Evolutionary conservation across 2,888 invertebrate genomes (phyloP), one percentile per base, ranked within the genome.

Genomic region (Trypoxylon attenuatum): DNA sequence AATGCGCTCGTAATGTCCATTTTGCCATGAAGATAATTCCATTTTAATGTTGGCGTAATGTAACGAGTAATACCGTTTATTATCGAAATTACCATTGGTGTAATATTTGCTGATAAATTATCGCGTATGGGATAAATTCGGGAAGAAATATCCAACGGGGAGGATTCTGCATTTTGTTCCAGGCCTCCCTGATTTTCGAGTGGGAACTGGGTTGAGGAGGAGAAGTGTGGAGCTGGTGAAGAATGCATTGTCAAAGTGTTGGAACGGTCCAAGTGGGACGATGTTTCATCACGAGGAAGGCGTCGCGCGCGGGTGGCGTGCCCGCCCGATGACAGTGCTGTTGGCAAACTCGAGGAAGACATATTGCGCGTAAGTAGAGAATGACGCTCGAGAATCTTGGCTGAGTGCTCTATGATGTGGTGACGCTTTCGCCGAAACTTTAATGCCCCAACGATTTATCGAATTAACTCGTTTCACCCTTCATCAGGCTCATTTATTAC

Each of bases 371-470:
- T 61, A 68, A 76, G 73, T 73, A 58, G 75, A 72, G 63, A 69
- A 55, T 68, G 77, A 77, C 72, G 76, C 65, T 51, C 57, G 33
- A 58, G 70, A 73, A 76, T 76, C 63, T 70, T 63, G 71, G 55
- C 64, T 69, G 80, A 80, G 76, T 77, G 78, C 69, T 69, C 69
- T 66, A 69, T 70, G 76, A 71, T 53, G 69, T 71, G 68, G 65
- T 76, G 75, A 74, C 72, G 78, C 76, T 73, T 77, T 79, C 81
- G 76, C 76, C 71, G 6, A 41, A 33, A 75, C 74, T 73, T 64
- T 70, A 78, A 76, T 74, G 73, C 66, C 58, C 62, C 54, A 70
- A 61, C 76, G 77, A 83, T 84, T 82, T 84, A 82, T 82, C 71
- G 77, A 73, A 71, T 75, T 60, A 58, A 58, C 58, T 73, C 64